phyloP scores from a whole-genome alignment of 1,140 invertebrate species.

The Belonocnema kinseyi region DNA sequence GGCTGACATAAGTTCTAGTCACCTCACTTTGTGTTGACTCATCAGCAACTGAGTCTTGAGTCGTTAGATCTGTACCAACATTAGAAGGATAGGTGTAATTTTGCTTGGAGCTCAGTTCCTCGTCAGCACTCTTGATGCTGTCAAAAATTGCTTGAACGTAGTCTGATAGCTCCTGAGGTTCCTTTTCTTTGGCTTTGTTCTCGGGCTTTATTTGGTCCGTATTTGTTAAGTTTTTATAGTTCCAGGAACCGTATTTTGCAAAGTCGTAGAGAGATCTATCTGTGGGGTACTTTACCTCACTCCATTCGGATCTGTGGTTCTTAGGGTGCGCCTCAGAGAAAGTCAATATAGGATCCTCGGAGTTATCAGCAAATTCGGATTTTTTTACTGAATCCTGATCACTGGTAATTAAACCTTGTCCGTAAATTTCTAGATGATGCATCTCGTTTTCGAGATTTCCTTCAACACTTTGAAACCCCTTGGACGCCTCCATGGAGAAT shows the following conservation, averaged over 20 bases:
- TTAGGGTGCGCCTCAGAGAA: slow-evolving; percentile 58
- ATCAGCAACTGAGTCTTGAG: not conserved
- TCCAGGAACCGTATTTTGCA: slow-evolving; percentile 49
- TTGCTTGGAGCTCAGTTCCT: not conserved
- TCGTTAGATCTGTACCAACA: not conserved
- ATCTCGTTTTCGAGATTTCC: too few species aligned
- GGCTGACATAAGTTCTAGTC: not conserved
- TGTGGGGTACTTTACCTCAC: slow-evolving; percentile 64
- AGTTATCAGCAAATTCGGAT: slow-evolving; percentile 33
- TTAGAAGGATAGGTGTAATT: not conserved
- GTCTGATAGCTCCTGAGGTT: slow-evolving; percentile 62
- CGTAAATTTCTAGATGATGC: too few species aligned
- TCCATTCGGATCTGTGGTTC: slow-evolving; percentile 69
- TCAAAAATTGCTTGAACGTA: slow-evolving; percentile 73
- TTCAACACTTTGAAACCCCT: too few species aligned
- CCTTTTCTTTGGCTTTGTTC: slow-evolving; percentile 43
- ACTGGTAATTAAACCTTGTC: too few species aligned
- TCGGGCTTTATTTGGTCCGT: slow-evolving; percentile 23
- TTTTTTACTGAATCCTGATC: not conserved
- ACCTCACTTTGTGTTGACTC: not conserved
- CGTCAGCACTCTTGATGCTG: slow-evolving; percentile 65
- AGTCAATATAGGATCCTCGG: slow-evolving; percentile 25
- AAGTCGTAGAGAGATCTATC: slow-evolving; percentile 56
- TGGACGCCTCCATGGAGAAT: too few species aligned
- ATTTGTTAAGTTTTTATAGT: slow-evolving; percentile 45